These are phyloP conservation scores for Campylomormyrus tamandua DNA, from an alignment of 2,113 vertebrate species.

Conservation along the genomic window DNA sequence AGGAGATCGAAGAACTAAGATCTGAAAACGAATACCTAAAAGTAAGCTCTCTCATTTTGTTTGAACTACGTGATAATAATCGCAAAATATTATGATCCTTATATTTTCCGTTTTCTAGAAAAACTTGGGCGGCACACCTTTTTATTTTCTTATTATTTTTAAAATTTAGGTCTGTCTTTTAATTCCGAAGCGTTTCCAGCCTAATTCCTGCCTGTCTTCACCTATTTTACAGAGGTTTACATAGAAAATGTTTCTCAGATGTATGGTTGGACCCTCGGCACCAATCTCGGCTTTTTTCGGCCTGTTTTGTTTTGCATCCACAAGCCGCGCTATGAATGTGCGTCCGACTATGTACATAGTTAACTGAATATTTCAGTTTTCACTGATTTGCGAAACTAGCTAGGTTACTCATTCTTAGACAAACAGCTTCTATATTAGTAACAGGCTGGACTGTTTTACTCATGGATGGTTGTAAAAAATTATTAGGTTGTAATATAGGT, in stretches of 20 bases:
- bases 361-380: neutral
- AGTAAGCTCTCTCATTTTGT: constrained; percentile 56
- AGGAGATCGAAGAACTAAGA: constrained; percentile 89
- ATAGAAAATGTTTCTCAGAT: constrained; percentile 12
- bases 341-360: neutral
- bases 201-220: neutral
- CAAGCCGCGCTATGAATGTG: neutral
- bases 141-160: neutral
- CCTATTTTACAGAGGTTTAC: neutral
- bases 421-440: neutral
- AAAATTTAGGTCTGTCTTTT: neutral
- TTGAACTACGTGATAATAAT: neutral
- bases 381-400: neutral
- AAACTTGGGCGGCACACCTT: neutral
- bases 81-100: neutral
- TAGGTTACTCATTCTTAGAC: neutral
- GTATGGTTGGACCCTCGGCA: neutral
- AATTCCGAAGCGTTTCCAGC: neutral
- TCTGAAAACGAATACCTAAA: constrained; percentile 98
- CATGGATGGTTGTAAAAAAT: neutral
- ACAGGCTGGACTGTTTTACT: neutral
- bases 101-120: neutral
- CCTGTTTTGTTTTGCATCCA: neutral
- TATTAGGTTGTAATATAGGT: neutral
- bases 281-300: neutral